Conservation (phyloP, 2,113 vertebrate species). For the Capra hircus region DNA sequence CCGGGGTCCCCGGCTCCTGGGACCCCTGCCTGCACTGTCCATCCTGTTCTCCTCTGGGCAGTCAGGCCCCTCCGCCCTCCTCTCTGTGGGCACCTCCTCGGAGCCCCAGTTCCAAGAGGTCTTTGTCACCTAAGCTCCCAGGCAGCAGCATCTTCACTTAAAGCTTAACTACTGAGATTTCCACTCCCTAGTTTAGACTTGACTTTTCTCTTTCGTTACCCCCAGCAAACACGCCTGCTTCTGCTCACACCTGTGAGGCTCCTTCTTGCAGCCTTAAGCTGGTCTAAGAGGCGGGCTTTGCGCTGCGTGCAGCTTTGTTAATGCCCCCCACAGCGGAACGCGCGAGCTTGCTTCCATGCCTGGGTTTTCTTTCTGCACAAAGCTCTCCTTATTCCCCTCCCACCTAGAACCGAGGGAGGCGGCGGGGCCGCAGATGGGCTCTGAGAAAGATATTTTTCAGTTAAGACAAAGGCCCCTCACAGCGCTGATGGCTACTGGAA, state of each 20-base stretch:
- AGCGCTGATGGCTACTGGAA: not conserved
- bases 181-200: not conserved
- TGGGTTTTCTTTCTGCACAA: not conserved
- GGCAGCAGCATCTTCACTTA: not conserved
- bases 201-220: not conserved
- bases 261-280: not conserved
- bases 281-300: not conserved
- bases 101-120: not conserved
- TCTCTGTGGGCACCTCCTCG: not conserved
- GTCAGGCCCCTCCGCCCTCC: not conserved
- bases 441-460: not conserved
- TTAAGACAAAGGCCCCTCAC: conserved; percentile 9
- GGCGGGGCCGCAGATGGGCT: not conserved
- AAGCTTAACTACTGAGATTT: not conserved
- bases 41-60: not conserved
- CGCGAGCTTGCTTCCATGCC: not conserved
- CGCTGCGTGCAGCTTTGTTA: not conserved
- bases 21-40: not conserved
- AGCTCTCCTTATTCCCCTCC: not conserved
- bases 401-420: not conserved
- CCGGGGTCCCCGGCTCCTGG: not conserved
- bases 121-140: not conserved
- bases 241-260: not conserved
- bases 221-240: not conserved
- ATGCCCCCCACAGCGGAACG: not conserved